phyloP scores from a whole-genome alignment of 1,140 invertebrate genomes.

The Pseudomyrmex pallidus region DNA sequence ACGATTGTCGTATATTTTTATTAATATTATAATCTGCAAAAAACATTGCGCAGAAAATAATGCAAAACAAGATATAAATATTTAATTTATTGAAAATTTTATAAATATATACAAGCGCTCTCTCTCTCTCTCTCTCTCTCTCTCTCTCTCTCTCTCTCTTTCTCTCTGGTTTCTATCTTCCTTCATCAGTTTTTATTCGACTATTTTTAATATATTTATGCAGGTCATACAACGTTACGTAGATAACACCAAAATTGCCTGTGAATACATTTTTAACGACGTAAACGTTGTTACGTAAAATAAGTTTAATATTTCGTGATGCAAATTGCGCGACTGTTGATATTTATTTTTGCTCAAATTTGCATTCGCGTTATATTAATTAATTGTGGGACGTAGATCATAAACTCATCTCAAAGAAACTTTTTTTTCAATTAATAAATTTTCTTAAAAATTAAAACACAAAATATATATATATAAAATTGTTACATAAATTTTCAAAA shows the following conservation, averaged over 20 bases:
- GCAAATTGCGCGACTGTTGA: not conserved
- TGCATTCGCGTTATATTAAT: too few relatives aligned
- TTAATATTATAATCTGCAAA: constrained; percentile 15
- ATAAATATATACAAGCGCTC: too few relatives aligned
- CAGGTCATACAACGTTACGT: not conserved
- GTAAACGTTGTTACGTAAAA: constrained; percentile 6
- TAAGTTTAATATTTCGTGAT: not conserved
- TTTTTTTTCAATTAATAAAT: too few relatives aligned
- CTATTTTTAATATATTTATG: not conserved
- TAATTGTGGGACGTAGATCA: too few relatives aligned
- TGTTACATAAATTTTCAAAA: not conserved
- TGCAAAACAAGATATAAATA: constrained; percentile 42
- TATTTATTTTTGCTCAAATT: not conserved
- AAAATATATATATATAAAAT: not conserved
- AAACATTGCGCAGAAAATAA: constrained; percentile 3
- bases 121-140: too few relatives aligned
- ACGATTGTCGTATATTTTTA: constrained; percentile 36
- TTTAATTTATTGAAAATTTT: constrained; percentile 7
- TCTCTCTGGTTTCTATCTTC: too few relatives aligned
- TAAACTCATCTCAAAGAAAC: not conserved
- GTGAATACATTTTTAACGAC: constrained; percentile 17
- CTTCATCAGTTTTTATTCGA: constrained; percentile 15
- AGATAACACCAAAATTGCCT: constrained; percentile 1
- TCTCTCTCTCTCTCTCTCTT: too few relatives aligned
- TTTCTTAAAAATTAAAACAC: not conserved